Conservation (phyloP, 23 tunicate genomes). For the Styela clava region DNA sequence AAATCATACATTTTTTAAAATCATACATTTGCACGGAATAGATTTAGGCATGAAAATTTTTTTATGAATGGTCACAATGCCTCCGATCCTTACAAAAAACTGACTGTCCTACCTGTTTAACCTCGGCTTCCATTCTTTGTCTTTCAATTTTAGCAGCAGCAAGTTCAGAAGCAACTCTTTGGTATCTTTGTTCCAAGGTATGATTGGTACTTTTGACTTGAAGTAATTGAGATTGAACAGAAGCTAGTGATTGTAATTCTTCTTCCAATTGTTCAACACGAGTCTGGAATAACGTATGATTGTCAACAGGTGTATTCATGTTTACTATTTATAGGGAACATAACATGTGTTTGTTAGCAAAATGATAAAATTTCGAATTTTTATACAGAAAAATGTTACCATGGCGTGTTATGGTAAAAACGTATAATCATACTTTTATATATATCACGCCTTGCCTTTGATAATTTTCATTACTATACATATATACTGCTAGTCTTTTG, state of each 20-base stretch:
- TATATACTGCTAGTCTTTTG: too few species aligned
- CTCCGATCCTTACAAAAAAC: too few species aligned
- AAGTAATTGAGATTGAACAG: slow-evolving; percentile 74
- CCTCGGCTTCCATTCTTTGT: slow-evolving; percentile 46
- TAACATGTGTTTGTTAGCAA: neutral
- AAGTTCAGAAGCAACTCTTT: slow-evolving; percentile 55
- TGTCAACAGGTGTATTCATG: too few species aligned
- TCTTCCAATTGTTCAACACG: slow-evolving; percentile 82
- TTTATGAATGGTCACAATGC: too few species aligned
- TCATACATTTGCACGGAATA: too few species aligned
- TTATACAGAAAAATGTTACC: too few species aligned
- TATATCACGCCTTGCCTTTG: too few species aligned
- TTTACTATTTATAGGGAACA: neutral
- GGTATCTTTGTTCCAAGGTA: slow-evolving; percentile 75
- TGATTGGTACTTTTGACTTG: slow-evolving; percentile 74
- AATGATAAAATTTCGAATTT: neutral
- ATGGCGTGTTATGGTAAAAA: too few species aligned
- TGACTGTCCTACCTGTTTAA: slow-evolving; percentile 90
- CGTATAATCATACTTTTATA: too few species aligned
- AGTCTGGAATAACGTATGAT: slow-evolving; percentile 42
- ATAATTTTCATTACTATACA: too few species aligned
- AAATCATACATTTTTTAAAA: too few species aligned
- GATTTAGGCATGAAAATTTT: too few species aligned
- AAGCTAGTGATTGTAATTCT: slow-evolving; percentile 62
- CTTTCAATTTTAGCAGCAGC: slow-evolving; percentile 53